Evolutionary conservation across 2,797 vertebrate species (phyloP), one percentile per base, ranked within the genome.

Genomic region (Sebastiscus albofasciatus): DNA sequence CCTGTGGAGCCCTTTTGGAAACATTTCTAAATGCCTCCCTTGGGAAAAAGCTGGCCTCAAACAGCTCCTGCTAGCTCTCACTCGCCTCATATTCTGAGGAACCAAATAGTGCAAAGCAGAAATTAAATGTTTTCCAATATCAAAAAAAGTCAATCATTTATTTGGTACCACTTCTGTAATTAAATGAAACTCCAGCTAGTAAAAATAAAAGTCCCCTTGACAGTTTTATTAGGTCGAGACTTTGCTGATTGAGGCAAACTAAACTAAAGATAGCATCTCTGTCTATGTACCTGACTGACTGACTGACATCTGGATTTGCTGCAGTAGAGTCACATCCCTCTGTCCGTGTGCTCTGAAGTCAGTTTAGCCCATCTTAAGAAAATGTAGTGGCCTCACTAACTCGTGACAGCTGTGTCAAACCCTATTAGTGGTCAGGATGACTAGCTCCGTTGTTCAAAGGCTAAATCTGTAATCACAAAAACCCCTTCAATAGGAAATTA

Each of bases 361-460:
- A 34, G 62, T 71, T 87, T 8, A 72, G 72, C 42, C 31, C 69
- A 81, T 90, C 77, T 81, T 59, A 67, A 83, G 78, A 74, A 76
- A 55, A 87, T 59, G 76, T 27, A 77, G 73, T 78, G 72, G 75
- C 60, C 74, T 89, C 81, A 67, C 52, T 80, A 83, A 89, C 91
- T 91, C 65, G 56, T 89, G 88, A 90, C 87, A 90, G 83, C 78
- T 86, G 86, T 86, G 86, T 86, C 85, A 87, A 87, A 90, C 66
- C 71, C 71, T 72, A 61, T 91, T 81, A 84, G 61, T 29, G 49
- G 64, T 75, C 71, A 68, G 36, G 27, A 86, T 72, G 77, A 91
- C 75, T 83, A 42, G 77, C 64, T 46, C 74, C 68, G 67, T 84
- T 88, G 71, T 90, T 86, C 55, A 80, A 58, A 83, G 3, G 42